Base-by-base conservation (phyloP, 1,140 invertebrate species). In the Pararge aegeria region DNA sequence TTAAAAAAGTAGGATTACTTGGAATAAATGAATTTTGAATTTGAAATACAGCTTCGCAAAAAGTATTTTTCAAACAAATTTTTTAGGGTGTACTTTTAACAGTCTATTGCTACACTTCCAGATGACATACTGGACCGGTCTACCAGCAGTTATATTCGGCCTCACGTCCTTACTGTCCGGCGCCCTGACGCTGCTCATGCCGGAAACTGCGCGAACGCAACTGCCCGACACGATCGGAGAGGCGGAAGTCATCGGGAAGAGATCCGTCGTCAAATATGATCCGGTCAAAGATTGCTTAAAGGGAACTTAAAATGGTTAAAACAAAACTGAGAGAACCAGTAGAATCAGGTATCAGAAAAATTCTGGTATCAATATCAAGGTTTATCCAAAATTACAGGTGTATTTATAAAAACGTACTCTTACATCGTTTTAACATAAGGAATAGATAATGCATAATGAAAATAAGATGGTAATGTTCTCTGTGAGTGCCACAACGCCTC, bases 171-270 rank as follows among this genome's bases (percentile, higher is more conserved):
- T 88, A 0, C 15, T 78, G 0, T 80, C 74, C 4, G 83, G 85
- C 1, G 70, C 53, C 0, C 64, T 88, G 3, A 78, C 80, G 1
- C 56, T 84, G 1, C 58, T 81, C 15, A 84, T 88, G 70, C 83
- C 85, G 2, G 85, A 88, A 34, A 87, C 85, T 0, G 82, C 82
- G 0, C 64, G 69, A 27, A 64, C 66, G 0, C 74, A 80, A 54
- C 66, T 88, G 1, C 85, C 85, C 0, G 81, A 88, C 66, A 86
- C 85, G 5, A 74, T 88, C 0, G 58, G 57, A 0, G 75, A 88
- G 37, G 85, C 85, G 1, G 85, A 88, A 29, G 58, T 37, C 5
- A 84, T 87, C 37, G 83, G 84, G 0, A 71, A 67, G 13, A 65
- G 20, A 5, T 21, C 55, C n/a, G 9, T 52, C 10, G 20, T 49